These are phyloP conservation scores for Takifugu ocellatus DNA, from an alignment of 2,797 vertebrate species.

Conservation along the genomic window DNA sequence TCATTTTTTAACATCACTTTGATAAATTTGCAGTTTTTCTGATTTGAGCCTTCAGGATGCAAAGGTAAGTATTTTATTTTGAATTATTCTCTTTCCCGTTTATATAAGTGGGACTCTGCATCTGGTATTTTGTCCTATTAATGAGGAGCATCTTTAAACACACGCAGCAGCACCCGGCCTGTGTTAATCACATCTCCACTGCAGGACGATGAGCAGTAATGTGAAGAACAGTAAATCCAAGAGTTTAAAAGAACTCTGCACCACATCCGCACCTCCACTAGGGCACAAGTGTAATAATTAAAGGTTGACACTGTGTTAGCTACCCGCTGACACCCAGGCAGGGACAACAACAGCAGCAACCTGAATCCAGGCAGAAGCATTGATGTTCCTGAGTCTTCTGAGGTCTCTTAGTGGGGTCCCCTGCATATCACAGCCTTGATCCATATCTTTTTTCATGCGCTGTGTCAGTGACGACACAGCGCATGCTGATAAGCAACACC, in stretches of 20 bases:
- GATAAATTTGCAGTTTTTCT: conserved; percentile 39
- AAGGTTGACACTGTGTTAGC: not conserved
- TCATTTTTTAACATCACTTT: conserved; percentile 20
- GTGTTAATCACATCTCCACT: conserved; percentile 29
- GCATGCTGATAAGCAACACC: conserved; percentile 67
- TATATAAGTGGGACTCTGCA: conserved; percentile 14
- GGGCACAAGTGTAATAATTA: no score
- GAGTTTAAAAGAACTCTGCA: conserved; percentile 17
- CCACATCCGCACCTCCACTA: not conserved
- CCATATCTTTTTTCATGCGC: conserved; percentile 56
- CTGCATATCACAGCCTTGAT: conserved; percentile 74
- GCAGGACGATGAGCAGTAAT: conserved; percentile 6
- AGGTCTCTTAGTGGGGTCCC: conserved; percentile 62
- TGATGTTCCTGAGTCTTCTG: conserved; percentile 28
- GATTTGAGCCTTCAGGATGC: conserved; percentile 38
- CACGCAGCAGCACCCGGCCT: not conserved
- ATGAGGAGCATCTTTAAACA: conserved; percentile 18
- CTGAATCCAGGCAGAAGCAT: conserved; percentile 4
- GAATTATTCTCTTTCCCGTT: conserved; percentile 18
- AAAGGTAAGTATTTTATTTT: conserved; percentile 59
- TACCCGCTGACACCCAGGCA: not conserved
- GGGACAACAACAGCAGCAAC: not conserved
- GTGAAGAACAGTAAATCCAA: not conserved
- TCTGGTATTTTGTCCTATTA: conserved; percentile 7
- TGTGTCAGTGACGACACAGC: conserved; percentile 83